Evolutionary conservation across 2,113 vertebrate species (phyloP).

Genomic region (Chauna torquata): DNA sequence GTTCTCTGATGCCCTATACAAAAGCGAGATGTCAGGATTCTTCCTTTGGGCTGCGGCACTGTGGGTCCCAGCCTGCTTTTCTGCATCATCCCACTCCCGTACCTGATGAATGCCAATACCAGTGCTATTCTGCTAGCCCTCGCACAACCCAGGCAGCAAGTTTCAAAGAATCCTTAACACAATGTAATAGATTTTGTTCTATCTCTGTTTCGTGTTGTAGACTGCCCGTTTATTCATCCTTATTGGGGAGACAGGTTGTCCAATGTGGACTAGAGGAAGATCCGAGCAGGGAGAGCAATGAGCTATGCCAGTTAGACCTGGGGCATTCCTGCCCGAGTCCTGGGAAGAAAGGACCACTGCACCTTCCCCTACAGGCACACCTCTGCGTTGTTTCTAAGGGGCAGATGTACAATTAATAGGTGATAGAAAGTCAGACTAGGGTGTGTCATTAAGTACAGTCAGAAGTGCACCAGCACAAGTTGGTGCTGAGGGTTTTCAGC

Average conservation of each 20-base stretch:
- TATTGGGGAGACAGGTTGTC: background rate
- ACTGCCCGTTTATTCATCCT: background rate
- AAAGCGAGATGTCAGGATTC: background rate
- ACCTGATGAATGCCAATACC: background rate
- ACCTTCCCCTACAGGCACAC: background rate
- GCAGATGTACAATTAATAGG: background rate
- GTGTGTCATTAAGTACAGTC: background rate
- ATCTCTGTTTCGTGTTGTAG: background rate
- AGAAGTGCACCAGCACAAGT: background rate
- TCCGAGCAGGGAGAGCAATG: background rate
- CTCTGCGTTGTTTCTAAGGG: background rate
- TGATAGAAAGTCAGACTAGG: background rate
- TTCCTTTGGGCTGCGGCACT: background rate
- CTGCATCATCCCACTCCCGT: background rate
- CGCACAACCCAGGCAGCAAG: accelerated
- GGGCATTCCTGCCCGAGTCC: background rate
- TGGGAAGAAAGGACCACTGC: background rate
- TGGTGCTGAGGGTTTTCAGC: background rate
- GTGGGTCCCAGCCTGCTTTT: background rate
- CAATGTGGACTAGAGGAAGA: background rate
- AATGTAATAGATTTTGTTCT: background rate
- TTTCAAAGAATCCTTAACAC: background rate
- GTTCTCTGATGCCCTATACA: background rate
- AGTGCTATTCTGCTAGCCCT: background rate
- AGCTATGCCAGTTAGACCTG: background rate